phyloP scores from a whole-genome alignment of 2,888 invertebrate species.

The Axea sp. region DNA sequence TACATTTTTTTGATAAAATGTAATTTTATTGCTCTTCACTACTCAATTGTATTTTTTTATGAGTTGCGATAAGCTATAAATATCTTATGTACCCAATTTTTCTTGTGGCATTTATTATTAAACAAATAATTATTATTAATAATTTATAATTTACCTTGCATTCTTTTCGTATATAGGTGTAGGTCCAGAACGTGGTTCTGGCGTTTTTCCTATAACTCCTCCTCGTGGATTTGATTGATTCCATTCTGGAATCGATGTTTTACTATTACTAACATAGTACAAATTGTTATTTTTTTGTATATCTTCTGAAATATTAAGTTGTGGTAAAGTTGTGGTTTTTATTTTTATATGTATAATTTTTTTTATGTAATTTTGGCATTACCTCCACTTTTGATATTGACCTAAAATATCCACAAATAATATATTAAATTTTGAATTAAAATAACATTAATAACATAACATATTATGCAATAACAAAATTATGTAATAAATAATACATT shows the following conservation, averaged over 20 bases:
- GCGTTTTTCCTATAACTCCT: constrained; percentile 74
- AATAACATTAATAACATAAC: no score
- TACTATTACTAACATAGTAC: not conserved
- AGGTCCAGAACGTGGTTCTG: constrained; percentile 72
- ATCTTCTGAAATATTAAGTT: constrained; percentile 32
- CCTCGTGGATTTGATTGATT: constrained; percentile 71
- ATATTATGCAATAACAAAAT: no score
- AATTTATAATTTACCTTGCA: constrained; percentile 4
- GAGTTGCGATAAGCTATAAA: no score
- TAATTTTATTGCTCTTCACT: no score
- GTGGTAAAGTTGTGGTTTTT: not conserved
- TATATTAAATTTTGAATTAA: no score
- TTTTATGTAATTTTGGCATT: constrained; percentile 14
- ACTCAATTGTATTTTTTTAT: no score
- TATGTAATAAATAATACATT: no score
- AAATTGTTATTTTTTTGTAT: not conserved
- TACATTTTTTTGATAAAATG: no score
- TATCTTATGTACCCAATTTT: no score
- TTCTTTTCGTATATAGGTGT: constrained; percentile 74
- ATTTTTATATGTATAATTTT: not conserved
- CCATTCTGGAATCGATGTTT: constrained; percentile 29
- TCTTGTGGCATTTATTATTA: no score
- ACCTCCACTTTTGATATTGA: constrained; percentile 31
- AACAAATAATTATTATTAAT: no score
- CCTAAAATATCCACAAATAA: constrained; percentile 35